Evolutionary conservation across 2,888 invertebrate genomes (phyloP).

Genomic region (Trachelus stipa): DNA sequence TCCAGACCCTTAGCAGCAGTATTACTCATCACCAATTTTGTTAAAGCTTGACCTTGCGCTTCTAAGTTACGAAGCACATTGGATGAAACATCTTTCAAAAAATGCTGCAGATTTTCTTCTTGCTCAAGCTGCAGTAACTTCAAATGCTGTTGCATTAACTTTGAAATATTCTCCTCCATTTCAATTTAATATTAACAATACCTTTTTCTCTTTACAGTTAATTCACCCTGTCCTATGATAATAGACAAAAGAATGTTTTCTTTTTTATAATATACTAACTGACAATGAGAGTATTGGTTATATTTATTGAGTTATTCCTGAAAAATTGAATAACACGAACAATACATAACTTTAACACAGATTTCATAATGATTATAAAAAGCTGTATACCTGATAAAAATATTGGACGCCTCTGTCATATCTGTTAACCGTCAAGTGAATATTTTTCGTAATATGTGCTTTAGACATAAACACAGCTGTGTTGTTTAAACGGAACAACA

Average conservation of each 20-base stretch:
- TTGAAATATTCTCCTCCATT: constrained; percentile 42
- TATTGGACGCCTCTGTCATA: neutral
- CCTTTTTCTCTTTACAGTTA: neutral
- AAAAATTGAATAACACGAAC: neutral
- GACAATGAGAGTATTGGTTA: neutral
- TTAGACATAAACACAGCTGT: neutral
- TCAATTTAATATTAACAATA: neutral
- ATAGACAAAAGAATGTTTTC: neutral
- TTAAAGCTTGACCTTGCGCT: constrained; percentile 39
- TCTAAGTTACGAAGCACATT: constrained; percentile 38
- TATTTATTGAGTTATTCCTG: neutral
- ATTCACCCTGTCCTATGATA: neutral
- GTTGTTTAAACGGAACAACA: neutral
- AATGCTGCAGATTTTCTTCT: constrained; percentile 40
- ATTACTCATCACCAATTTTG: constrained; percentile 37
- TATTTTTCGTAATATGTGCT: neutral
- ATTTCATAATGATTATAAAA: neutral
- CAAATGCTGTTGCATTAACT: constrained; percentile 35
- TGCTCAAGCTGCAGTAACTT: constrained; percentile 39
- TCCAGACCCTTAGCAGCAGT: constrained; percentile 34
- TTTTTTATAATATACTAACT: neutral
- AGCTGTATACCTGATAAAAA: neutral
- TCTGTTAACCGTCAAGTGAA: neutral
- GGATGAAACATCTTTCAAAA: constrained; percentile 39
- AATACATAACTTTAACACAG: neutral